phyloP scores from a whole-genome alignment of 2,888 invertebrate genomes.

The Tuta absoluta region DNA sequence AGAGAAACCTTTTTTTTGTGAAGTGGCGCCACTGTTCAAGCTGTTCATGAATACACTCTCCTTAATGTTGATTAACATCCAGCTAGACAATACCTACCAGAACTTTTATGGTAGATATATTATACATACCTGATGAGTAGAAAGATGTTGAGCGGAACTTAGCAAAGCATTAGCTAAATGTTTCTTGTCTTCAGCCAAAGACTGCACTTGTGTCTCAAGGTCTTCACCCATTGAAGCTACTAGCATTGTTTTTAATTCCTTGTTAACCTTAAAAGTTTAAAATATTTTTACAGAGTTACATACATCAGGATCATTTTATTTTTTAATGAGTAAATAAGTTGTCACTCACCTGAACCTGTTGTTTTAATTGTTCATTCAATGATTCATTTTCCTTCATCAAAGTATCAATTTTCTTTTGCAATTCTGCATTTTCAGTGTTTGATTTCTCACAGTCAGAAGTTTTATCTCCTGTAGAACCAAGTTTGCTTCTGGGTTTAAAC shows the following conservation, averaged over 20 bases:
- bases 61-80: too few species aligned
- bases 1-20: too few species aligned
- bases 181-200: constrained; percentile 95
- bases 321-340: background rate
- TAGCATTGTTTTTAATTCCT: constrained; percentile 94
- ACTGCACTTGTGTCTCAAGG: constrained; percentile 92
- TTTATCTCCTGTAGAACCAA: constrained; percentile 63
- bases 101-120: too few species aligned
- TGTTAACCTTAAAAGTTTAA: constrained; percentile 86
- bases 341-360: constrained; percentile 86
- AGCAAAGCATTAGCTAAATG: constrained; percentile 92
- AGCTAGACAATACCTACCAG: too few species aligned
- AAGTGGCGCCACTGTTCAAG: too few species aligned
- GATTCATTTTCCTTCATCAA: constrained; percentile 85
- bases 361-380: constrained; percentile 90
- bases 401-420: constrained; percentile 83
- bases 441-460: constrained; percentile 47
- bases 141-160: constrained; percentile 91
- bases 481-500: constrained; percentile 74
- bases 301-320: background rate
- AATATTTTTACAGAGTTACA: background rate
- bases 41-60: too few species aligned
- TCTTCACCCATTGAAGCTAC: constrained; percentile 98
- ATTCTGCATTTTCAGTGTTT: constrained; percentile 70
- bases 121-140: constrained; percentile 86